phyloP scores from a whole-genome alignment of 2,888 invertebrate species.

The Ypsolopha sequella region DNA sequence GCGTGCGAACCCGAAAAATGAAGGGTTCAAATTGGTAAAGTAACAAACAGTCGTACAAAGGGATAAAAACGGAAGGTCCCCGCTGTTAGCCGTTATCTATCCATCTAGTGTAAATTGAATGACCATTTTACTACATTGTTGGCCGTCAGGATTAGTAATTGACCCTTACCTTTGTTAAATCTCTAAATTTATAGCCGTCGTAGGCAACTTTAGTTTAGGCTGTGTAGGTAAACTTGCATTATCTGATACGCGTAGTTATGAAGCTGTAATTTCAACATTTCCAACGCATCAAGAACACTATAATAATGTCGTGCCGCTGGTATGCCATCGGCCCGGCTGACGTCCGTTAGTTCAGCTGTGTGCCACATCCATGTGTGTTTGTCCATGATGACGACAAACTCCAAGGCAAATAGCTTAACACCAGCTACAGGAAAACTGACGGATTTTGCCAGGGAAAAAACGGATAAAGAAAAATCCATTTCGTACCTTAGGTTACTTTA shows the following conservation, averaged over 20 bases:
- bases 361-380: slow-evolving; percentile 37
- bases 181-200: too few species aligned
- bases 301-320: not conserved
- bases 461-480: too few species aligned
- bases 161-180: not conserved
- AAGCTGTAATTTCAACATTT: not conserved
- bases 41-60: not conserved
- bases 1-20: slow-evolving; percentile 16
- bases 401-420: not conserved
- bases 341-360: slow-evolving; percentile 51
- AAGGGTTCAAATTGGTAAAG: slow-evolving; percentile 1
- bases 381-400: slow-evolving; percentile 12
- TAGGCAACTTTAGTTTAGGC: not conserved
- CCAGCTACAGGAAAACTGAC: too few species aligned
- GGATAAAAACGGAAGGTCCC: not conserved
- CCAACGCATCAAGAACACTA: too few species aligned
- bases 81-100: not conserved
- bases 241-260: not conserved
- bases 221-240: not conserved
- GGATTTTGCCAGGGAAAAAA: too few species aligned
- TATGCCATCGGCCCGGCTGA: slow-evolving; percentile 26
- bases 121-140: not conserved
- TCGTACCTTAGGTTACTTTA: too few species aligned
- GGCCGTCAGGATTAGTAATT: not conserved
- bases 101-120: not conserved